Conservation (phyloP, 23 tunicate species). For the Trididemnum nubilum region DNA sequence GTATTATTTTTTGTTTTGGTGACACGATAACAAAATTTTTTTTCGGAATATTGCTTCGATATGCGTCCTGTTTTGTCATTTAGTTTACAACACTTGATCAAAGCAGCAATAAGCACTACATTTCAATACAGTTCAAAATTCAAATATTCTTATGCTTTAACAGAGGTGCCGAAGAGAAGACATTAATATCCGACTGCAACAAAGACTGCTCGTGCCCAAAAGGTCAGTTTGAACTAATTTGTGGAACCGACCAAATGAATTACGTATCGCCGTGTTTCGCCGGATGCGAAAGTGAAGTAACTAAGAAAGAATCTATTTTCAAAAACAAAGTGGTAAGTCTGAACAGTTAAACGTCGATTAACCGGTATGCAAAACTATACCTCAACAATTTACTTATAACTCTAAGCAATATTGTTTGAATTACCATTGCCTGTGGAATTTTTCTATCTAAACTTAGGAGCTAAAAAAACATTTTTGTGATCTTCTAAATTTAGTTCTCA, state of each 20-base stretch:
- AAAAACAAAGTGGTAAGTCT: slow-evolving; percentile 27
- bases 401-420: too few species aligned
- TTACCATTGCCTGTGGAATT: too few species aligned
- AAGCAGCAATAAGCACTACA: too few species aligned
- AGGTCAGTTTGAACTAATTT: slow-evolving; percentile 59
- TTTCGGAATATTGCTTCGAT: too few species aligned
- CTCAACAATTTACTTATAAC: not conserved
- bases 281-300: slow-evolving; percentile 44
- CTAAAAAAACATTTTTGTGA: too few species aligned
- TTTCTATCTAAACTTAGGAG: too few species aligned
- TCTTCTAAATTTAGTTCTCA: too few species aligned
- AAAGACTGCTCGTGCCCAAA: slow-evolving; percentile 50
- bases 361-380: not conserved
- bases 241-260: slow-evolving; percentile 50
- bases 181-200: slow-evolving; percentile 29
- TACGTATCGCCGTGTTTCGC: slow-evolving; percentile 89
- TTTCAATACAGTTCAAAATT: too few species aligned
- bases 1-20: too few species aligned
- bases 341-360: not conserved
- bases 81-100: too few species aligned
- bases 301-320: slow-evolving; percentile 21
- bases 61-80: too few species aligned
- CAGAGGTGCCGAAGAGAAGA: not conserved
- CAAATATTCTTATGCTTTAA: not conserved
- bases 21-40: too few species aligned